Evolutionary conservation across 2,113 vertebrate genomes (phyloP).

Genomic region (Panurus biarmicus): DNA sequence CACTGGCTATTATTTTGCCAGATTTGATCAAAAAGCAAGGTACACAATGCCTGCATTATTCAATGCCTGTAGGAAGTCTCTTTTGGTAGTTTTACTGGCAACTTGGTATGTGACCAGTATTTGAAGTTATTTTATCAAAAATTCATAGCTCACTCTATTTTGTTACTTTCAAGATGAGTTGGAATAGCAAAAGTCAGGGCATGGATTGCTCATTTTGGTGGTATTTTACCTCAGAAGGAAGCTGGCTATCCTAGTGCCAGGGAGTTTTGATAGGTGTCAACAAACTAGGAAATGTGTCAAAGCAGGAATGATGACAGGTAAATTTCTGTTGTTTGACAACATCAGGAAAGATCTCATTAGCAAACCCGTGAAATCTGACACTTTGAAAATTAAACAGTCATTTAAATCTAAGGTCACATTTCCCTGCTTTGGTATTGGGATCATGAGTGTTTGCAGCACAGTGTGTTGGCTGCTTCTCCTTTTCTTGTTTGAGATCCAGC

Average conservation of each 20-base stretch:
- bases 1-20: not conserved
- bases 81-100: not conserved
- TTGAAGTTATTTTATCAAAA: not conserved
- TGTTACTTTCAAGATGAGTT: not conserved
- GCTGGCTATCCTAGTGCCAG: accelerated
- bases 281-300: not conserved
- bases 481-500: not conserved
- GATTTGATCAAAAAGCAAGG: not conserved
- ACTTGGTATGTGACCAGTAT: not conserved
- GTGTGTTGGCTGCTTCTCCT: not conserved
- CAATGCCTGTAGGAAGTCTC: not conserved
- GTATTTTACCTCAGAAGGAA: not conserved
- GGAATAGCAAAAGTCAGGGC: not conserved
- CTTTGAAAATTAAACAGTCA: not conserved
- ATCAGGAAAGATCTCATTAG: not conserved
- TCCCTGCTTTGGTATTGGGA: not conserved
- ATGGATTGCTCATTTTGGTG: not conserved
- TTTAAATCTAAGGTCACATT: not conserved
- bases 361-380: not conserved
- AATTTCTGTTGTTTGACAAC: not conserved
- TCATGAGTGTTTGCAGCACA: not conserved
- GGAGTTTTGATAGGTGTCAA: not conserved
- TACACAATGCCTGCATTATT: not conserved
- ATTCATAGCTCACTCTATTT: not conserved
- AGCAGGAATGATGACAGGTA: not conserved